Evolutionary conservation across 1,140 invertebrate genomes (phyloP), one percentile per base, ranked within the genome.

Genomic region (Phortica variegata): DNA sequence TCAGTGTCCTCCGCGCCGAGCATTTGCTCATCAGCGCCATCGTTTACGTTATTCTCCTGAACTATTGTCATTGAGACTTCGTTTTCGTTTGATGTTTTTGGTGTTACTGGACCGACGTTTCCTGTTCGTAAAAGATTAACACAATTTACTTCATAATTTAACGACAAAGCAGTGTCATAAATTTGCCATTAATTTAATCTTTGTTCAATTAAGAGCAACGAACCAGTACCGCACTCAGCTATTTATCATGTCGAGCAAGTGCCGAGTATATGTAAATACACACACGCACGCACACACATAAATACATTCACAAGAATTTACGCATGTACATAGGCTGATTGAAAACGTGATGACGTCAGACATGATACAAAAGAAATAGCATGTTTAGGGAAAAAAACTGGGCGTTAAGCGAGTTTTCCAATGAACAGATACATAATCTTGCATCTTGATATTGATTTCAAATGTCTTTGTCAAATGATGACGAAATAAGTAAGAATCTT

Each of bases 1-100:
- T 82, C 83, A 12, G 42, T 42, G 2, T 79, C 80, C 3, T 84
- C 84, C 37, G 83, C 82, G 2, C 80, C 77, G 2, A 88, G 79
- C 79, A 88, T 84, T 56, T 84, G 84, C 62, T 88, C 87, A 44
- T 83, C 79, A 3, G 83, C 84, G 4, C 80, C 84, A 72, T 85
- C 84, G 29, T 55, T 54, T n/a, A 45, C 44, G 23, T 44, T 44
- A 8, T 66, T 66, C 34, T 73, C 62, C 32, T 73, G 13, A 34
- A n/a, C 10, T 34, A 6, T 15, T 10, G 33, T 34, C 12, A 34
- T 7, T 34, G 33, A 3, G 4, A 34, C n/a, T n/a, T n/a, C n/a
- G n/a, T n/a, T n/a, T n/a, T n/a, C n/a, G n/a, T n/a, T n/a, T n/a
- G n/a, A n/a, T n/a, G n/a, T n/a, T n/a, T n/a, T n/a, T n/a, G n/a